Conservation (phyloP, 1,140 invertebrate species). For the Caenorhabditis brenneri region DNA sequence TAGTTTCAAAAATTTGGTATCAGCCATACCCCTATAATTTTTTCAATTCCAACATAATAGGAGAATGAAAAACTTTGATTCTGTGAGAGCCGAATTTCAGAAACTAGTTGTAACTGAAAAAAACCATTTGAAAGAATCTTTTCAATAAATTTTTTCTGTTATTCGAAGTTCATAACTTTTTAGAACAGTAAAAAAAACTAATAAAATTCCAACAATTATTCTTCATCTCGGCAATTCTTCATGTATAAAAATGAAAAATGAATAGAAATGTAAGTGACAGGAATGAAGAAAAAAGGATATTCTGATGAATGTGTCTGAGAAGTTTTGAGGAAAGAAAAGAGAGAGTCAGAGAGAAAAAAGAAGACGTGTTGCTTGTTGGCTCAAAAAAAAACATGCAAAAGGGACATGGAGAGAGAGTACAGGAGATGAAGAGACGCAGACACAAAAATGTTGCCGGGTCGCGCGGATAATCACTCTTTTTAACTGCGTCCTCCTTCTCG, state of each 20-base stretch:
- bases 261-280: not conserved
- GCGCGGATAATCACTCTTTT: constrained; percentile 13
- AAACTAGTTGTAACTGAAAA: no score
- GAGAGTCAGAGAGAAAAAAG: not conserved
- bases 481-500: not conserved
- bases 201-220: no score
- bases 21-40: no score
- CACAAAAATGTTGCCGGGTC: not conserved
- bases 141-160: no score
- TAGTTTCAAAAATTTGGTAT: no score
- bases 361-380: constrained; percentile 36
- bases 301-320: constrained; percentile 33
- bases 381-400: not conserved
- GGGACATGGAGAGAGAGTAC: not conserved
- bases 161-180: no score
- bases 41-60: no score
- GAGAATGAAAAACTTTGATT: no score
- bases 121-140: no score
- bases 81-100: no score
- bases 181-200: no score
- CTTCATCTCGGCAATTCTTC: not conserved
- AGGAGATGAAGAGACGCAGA: not conserved
- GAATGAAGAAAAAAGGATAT: not conserved
- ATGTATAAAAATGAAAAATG: not conserved
- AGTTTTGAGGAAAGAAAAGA: not conserved